These are phyloP conservation scores for Leucania comma DNA, from an alignment of 2,888 invertebrate genomes.

Conservation along the genomic window DNA sequence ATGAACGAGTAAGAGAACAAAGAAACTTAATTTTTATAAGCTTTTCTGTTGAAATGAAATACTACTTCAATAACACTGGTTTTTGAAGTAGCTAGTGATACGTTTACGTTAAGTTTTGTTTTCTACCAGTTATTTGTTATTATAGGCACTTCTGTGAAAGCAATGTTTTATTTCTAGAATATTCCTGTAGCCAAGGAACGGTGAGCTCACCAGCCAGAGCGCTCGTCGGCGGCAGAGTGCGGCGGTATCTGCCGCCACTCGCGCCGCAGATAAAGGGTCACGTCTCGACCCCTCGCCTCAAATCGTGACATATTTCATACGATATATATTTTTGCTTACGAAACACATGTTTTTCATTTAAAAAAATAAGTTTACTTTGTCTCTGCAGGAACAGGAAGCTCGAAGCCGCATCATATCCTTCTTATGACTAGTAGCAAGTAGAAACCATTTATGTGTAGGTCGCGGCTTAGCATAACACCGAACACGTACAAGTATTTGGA, in stretches of 20 bases:
- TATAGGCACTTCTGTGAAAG: neutral
- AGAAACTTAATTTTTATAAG: neutral
- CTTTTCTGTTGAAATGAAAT: neutral
- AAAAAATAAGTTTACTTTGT: slow-evolving; percentile 21
- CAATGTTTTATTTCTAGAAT: slow-evolving; percentile 26
- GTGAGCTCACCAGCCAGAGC: slow-evolving; percentile 53
- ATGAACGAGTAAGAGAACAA: neutral
- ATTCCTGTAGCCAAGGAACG: slow-evolving; percentile 19
- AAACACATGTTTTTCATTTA: slow-evolving; percentile 14
- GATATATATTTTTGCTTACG: slow-evolving; percentile 40
- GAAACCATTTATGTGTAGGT: slow-evolving; percentile 13
- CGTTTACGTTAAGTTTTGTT: no score
- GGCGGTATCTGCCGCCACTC: slow-evolving; percentile 38
- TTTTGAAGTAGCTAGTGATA: neutral
- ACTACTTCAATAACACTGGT: no score
- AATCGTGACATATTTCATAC: slow-evolving; percentile 38
- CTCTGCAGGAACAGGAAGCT: slow-evolving; percentile 7
- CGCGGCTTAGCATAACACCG: neutral
- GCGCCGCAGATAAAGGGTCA: slow-evolving; percentile 61
- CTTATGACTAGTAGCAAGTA: slow-evolving; percentile 3
- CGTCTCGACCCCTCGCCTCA: slow-evolving; percentile 55
- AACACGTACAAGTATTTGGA: neutral
- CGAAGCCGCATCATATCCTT: slow-evolving; percentile 27
- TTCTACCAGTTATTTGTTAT: neutral
- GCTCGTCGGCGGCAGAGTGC: slow-evolving; percentile 54